Evolutionary conservation across 2,797 vertebrate species (phyloP).

Genomic region (Centroberyx gerrardi): DNA sequence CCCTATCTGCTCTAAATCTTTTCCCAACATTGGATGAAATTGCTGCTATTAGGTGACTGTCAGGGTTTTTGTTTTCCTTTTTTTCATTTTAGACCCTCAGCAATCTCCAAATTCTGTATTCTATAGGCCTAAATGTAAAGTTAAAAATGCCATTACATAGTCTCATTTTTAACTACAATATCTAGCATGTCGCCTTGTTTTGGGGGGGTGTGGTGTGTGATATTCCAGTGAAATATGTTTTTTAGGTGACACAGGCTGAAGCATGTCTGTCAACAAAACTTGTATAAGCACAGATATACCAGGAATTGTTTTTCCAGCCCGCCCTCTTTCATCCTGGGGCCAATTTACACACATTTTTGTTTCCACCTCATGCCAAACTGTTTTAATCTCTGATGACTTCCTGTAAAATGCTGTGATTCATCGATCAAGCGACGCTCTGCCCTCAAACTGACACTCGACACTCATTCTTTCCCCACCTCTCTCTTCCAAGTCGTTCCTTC

Average conservation of each 20-base stretch:
- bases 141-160: no score
- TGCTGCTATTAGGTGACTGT: neutral
- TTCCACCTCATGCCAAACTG: slow-evolving; percentile 8
- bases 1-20: slow-evolving; percentile 23
- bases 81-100: neutral
- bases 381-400: slow-evolving; percentile 15
- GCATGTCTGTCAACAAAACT: slow-evolving; percentile 21
- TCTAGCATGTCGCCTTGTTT: neutral
- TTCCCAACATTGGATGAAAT: slow-evolving; percentile 25
- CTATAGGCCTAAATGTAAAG: no score
- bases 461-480: neutral
- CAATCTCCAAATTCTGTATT: neutral
- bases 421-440: slow-evolving; percentile 5
- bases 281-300: slow-evolving; percentile 14
- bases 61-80: neutral
- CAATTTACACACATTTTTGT: neutral
- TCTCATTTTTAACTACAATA: neutral
- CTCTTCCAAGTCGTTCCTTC: neutral
- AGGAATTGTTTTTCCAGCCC: slow-evolving; percentile 18
- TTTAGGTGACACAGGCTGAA: slow-evolving; percentile 20
- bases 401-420: slow-evolving; percentile 1
- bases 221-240: neutral
- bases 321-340: neutral
- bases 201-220: neutral
- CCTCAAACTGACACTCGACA: neutral